A percentile compares a stretch with the other conserved stretches of the same genome.
Conservation (phyloP, 2,888 invertebrate genomes). For the Adela reaumurella region DNA sequence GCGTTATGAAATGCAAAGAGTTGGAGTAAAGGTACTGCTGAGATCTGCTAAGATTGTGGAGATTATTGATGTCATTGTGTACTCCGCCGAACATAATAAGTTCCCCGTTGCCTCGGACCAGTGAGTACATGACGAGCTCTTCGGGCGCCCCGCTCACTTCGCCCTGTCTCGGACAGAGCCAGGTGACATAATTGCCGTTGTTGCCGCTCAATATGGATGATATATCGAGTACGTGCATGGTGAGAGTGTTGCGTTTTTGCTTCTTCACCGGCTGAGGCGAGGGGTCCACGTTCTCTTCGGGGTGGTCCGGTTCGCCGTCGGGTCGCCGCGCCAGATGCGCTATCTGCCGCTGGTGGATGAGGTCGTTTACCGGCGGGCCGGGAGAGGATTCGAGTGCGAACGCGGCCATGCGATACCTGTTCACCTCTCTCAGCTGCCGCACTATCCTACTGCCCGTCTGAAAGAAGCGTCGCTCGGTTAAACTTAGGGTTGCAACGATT, state of each 20-base stretch:
- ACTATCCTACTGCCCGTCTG: constrained; percentile 48
- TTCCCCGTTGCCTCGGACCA: constrained; percentile 88
- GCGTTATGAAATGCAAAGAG: constrained; percentile 71
- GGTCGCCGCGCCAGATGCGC: constrained; percentile 39
- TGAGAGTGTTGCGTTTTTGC: constrained; percentile 65
- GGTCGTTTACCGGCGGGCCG: constrained; percentile 40
- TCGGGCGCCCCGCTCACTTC: constrained; percentile 73
- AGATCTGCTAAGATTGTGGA: constrained; percentile 48
- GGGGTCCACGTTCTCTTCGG: constrained; percentile 25
- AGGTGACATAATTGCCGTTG: constrained; percentile 61
- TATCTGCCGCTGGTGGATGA: constrained; percentile 46
- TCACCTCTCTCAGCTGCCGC: constrained; percentile 46
- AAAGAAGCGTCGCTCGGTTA: too few species aligned
- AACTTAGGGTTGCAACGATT: too few species aligned
- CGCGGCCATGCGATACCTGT: constrained; percentile 51
- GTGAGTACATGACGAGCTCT: constrained; percentile 84
- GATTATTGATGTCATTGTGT: constrained; percentile 68
- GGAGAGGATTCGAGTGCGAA: constrained; percentile 44
- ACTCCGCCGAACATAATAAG: constrained; percentile 96
- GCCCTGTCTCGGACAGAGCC: constrained; percentile 67
- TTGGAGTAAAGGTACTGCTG: constrained; percentile 69
- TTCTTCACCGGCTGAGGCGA: constrained; percentile 50
- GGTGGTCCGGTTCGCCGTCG: constrained; percentile 30
- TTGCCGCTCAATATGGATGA: constrained; percentile 63
- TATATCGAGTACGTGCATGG: constrained; percentile 84